Base-by-base conservation (phyloP, 2,888 invertebrate genomes). In the Panzeria rudis region DNA sequence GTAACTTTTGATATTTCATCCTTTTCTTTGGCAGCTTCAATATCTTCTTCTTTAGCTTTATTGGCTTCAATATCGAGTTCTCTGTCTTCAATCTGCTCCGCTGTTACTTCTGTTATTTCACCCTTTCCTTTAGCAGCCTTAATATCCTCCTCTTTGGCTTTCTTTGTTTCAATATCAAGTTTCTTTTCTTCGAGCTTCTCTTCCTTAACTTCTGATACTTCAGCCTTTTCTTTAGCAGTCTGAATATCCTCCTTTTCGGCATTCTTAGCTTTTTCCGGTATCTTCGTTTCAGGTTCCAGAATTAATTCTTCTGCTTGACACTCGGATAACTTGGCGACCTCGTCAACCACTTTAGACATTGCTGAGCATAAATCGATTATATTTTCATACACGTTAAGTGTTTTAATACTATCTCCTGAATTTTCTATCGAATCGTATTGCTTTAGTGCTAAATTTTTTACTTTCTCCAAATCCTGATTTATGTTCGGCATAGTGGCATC, bases 361-460 rank as follows among this genome's bases (percentile, higher is more conserved):
- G 59, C 41, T 20, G 47, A 44, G 7, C 73, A 78, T 32, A 85
- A 9, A 50, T 75, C 59, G 6, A 78, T 11, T 5, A 78, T 75
- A 62, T 82, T 64, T 47, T 78, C 73, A 13, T 78, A 85, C 0
- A 78, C 56, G 8, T 41, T 64, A 2, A 82, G 32, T 6, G 79
- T 69, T 66, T 83, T 73, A 11, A 87, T 52, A 9, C 52, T 61
- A 8, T 38, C 23, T 17, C 9, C 9, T 3, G 86, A 59, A 11
- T 75, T 82, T 71, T 87, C 86, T 62, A 87, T 83, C 0, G 20
- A 59, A 52, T 86, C 86, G 11, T 87, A 86, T 54, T 82, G 66
- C 13, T 79, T 38, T 11, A 87, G 32, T 23, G 77, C 35, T 9
- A 61, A n/a, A 0, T 23, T 52, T 64, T 86, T 87, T 8, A 86